Evolutionary conservation across 1,140 invertebrate genomes (phyloP), one percentile per base, ranked within the genome.

Genomic region (Zaprionus vittiger): DNA sequence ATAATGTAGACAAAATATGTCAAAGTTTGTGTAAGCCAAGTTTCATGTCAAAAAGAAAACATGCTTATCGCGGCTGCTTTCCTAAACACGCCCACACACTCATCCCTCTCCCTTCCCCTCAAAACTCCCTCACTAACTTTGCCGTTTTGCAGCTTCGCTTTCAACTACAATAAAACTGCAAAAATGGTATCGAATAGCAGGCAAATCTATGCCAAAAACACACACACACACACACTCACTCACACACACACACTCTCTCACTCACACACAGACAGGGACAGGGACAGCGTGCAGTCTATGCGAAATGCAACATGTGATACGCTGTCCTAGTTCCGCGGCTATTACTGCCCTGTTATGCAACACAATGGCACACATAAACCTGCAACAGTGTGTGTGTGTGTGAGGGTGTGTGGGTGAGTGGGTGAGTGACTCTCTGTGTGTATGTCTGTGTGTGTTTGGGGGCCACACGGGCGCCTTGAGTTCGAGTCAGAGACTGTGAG

Each of bases 271-370:
- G 26, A 67, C 37, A 26, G 12, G 31, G 11, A 55, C 49, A 56
- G 41, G 44, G 38, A 15, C 37, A 34, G 47, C 62, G 57, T 63
- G 26, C 24, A 15, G 64, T 44, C 38, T 65, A 64, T 69, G 77
- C 73, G 84, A 89, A 79, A 87, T 87, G 84, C 84, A 87, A 87
- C 84, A 87, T 87, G 84, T 89, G 84, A 89, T 89, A 90, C 84
- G 77, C 67, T 89, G 84, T 89, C 84, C 84, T 90, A 89, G 84
- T 89, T 89, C 81, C 76, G 81, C 72, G 75, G 71, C 84, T 70
- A 78, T 89, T 89, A 90, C 78, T 90, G 81, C 68, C 74, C 79
- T 89, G 85, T 89, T 89, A 89, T 89, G 84, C 84, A 89, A 89
- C 85, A 87, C 84, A 90, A 89, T 89, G 85, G 85, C 84, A 89